Evolutionary conservation across 2,113 vertebrate species (phyloP).

Genomic region (Microtus oregoni): DNA sequence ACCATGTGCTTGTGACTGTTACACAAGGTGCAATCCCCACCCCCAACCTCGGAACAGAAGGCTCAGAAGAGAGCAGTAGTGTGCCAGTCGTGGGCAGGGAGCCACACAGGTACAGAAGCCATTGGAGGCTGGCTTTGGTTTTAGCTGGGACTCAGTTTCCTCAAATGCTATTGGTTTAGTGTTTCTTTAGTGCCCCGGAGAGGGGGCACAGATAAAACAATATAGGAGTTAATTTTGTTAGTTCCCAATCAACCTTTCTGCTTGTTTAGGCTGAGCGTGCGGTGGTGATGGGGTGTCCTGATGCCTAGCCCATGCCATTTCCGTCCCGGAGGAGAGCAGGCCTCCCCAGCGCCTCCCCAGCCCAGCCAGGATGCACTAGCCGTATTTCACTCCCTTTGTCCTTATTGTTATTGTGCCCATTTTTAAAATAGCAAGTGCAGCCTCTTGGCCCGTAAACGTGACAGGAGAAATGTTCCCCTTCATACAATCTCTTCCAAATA

Average conservation of each 20-base stretch:
- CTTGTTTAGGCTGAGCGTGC: neutral
- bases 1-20: neutral
- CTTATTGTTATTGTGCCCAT: neutral
- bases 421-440: neutral
- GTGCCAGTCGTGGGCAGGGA: neutral
- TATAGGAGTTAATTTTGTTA: neutral
- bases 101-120: fast-evolving
- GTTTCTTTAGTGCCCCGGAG: neutral
- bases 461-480: neutral
- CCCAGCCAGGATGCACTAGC: neutral
- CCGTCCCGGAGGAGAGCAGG: fast-evolving
- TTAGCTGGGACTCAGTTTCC: neutral
- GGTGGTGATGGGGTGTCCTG: neutral
- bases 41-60: neutral
- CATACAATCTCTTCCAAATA: neutral
- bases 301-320: fast-evolving
- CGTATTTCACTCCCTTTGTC: neutral
- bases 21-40: too few relatives aligned
- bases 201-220: neutral
- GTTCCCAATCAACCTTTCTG: neutral
- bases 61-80: neutral
- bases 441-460: neutral
- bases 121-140: neutral
- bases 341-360: neutral
- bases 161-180: neutral